A percentile compares a stretch with the other conserved stretches of the same genome.
Conservation (phyloP, 2,113 vertebrate genomes). For the Fregetta grallaria region DNA sequence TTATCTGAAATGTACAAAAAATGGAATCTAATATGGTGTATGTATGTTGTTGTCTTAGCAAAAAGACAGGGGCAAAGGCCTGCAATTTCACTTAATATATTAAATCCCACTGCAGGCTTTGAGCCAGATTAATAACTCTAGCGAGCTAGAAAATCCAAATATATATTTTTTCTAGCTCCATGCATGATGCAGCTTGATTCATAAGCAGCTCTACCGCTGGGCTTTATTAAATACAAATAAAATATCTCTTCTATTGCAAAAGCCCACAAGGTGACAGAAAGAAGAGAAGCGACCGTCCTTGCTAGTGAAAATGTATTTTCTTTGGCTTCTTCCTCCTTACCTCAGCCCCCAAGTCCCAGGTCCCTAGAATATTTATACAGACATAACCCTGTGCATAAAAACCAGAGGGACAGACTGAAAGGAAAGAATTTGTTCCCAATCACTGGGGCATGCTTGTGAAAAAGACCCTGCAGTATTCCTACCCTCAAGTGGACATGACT, state of each 20-base stretch:
- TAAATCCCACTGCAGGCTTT: slow-evolving; percentile 70
- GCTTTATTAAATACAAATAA: slow-evolving; percentile 78
- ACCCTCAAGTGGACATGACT: slow-evolving; percentile 10
- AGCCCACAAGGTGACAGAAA: slow-evolving; percentile 32
- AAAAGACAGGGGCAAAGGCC: slow-evolving; percentile 68
- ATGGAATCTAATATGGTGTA: slow-evolving; percentile 75
- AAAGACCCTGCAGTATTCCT: slow-evolving; percentile 40
- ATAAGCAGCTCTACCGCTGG: slow-evolving; percentile 56
- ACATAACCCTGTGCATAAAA: slow-evolving; percentile 17
- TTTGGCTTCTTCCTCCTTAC: slow-evolving; percentile 3
- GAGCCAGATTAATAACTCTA: slow-evolving; percentile 75
- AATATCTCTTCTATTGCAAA: slow-evolving; percentile 47
- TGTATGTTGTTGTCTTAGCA: slow-evolving; percentile 69
- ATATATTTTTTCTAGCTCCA: slow-evolving; percentile 64
- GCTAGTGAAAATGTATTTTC: slow-evolving; percentile 53
- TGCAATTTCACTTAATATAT: slow-evolving; percentile 75
- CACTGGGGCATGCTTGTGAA: slow-evolving; percentile 35
- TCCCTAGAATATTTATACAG: slow-evolving; percentile 50
- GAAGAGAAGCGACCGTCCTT: neutral
- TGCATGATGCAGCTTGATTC: slow-evolving; percentile 66
- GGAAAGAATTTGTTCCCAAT: slow-evolving; percentile 23
- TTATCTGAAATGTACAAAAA: slow-evolving; percentile 79
- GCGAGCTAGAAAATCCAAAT: slow-evolving; percentile 62
- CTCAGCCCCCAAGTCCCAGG: slow-evolving; percentile 13
- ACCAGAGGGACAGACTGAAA: slow-evolving; percentile 15